phyloP scores from a whole-genome alignment of 2,113 vertebrate species.

The Pimephales promelas region DNA sequence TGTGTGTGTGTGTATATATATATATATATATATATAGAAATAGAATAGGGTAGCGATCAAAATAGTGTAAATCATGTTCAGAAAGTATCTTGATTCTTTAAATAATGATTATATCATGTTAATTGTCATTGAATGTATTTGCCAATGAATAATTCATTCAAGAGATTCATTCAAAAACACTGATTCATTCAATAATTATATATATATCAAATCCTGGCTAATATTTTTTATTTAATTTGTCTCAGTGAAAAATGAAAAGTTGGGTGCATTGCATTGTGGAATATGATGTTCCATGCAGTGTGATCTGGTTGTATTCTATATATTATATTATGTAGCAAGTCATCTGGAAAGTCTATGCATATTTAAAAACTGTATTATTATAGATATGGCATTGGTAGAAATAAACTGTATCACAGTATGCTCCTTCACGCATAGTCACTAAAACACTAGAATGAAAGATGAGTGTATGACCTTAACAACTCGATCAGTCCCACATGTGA shows the following conservation, averaged over 20 bases:
- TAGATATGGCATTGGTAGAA: neutral
- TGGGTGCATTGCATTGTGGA: neutral
- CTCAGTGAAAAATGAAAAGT: neutral
- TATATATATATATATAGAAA: too few species aligned
- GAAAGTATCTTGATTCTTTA: too few species aligned
- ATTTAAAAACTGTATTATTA: neutral
- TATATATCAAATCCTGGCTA: neutral
- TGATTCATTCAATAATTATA: too few species aligned
- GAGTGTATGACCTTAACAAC: constrained; percentile 87
- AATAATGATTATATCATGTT: too few species aligned
- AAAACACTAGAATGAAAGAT: neutral
- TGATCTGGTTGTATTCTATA: neutral
- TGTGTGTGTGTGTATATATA: too few species aligned
- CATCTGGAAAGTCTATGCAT: neutral
- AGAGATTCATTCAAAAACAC: too few species aligned
- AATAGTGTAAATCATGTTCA: too few species aligned
- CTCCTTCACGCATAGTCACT: neutral
- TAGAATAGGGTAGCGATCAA: too few species aligned
- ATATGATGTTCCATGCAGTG: neutral
- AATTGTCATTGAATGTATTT: too few species aligned
- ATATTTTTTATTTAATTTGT: neutral
- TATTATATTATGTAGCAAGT: neutral
- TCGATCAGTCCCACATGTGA: constrained; percentile 92
- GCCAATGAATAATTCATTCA: too few species aligned
- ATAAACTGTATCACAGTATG: neutral